These are phyloP conservation scores for Pagrus major DNA, from an alignment of 2,113 vertebrate species.

Conservation along the genomic window DNA sequence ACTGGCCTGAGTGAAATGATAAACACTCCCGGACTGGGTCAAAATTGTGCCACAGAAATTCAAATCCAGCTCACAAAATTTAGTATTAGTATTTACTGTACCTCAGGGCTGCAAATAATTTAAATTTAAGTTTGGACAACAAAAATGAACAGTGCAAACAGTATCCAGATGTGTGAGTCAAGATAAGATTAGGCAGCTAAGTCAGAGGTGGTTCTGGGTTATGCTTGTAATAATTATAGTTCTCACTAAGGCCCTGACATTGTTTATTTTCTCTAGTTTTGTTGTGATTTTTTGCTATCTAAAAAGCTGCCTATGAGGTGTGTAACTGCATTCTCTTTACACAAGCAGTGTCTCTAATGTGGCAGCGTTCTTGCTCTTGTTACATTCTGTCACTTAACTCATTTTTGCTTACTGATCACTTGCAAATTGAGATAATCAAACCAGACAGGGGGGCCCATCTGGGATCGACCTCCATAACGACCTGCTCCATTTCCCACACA, in stretches of 20 bases:
- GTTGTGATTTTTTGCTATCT: not conserved
- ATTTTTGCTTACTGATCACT: not conserved
- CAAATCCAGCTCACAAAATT: not conserved
- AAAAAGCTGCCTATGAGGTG: not conserved
- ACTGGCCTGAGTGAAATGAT: not conserved
- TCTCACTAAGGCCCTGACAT: not conserved
- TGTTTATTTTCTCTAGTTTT: not conserved
- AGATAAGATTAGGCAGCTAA: not conserved
- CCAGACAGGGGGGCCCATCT: not conserved
- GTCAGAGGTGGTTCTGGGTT: not conserved
- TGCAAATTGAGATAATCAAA: not conserved
- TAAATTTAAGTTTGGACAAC: not conserved
- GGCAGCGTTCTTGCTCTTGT: not conserved
- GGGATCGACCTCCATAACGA: not conserved
- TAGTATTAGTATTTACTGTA: not conserved
- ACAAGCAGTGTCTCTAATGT: not conserved
- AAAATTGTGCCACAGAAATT: not conserved
- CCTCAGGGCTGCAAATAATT: not conserved
- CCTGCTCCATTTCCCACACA: not conserved
- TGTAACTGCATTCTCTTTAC: not conserved
- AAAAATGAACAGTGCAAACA: not conserved
- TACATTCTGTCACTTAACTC: not conserved
- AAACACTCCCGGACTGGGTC: not conserved
- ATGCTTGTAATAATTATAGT: not conserved
- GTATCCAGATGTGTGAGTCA: not conserved